Evolutionary conservation across 1,140 invertebrate genomes (phyloP).

Genomic region (Stegodyphus dumicola): DNA sequence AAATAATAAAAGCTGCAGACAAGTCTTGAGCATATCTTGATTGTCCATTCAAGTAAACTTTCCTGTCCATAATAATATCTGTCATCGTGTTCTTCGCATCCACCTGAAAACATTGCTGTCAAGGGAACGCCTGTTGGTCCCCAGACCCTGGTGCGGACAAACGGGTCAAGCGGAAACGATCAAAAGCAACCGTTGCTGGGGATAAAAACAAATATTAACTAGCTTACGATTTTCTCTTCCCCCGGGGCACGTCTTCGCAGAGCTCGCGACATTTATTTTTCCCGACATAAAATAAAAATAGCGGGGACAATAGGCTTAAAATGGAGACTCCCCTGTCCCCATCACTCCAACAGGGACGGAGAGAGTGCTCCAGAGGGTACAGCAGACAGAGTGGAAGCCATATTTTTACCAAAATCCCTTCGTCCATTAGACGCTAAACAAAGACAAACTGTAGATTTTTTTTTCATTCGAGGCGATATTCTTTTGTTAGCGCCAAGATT

Average conservation of each 20-base stretch:
- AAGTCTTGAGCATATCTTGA: no score
- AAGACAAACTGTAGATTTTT: conserved; percentile 13
- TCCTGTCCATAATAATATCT: no score
- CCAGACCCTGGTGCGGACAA: neutral
- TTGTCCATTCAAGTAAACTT: no score
- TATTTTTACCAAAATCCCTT: conserved; percentile 20
- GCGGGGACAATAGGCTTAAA: conserved; percentile 24
- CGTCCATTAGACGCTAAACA: conserved; percentile 43
- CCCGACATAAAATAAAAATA: conserved; percentile 15
- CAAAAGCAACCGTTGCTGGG: neutral
- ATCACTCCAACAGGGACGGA: no score
- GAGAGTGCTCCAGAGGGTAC: neutral
- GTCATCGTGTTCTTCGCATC: neutral
- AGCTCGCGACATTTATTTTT: conserved; percentile 19
- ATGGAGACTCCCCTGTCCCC: neutral
- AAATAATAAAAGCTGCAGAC: no score
- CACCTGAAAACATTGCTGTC: conserved; percentile 11
- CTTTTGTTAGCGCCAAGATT: conserved; percentile 22
- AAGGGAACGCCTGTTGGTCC: conserved; percentile 9
- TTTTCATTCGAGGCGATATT: neutral
- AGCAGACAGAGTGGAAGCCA: conserved; percentile 2
- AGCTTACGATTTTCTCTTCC: conserved; percentile 4
- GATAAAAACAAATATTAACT: conserved; percentile 24
- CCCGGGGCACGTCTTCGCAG: neutral
- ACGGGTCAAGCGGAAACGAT: conserved; percentile 15